A percentile compares a stretch with the other conserved stretches of the same genome.
Conservation (phyloP, 2,113 vertebrate genomes). For the Odontesthes bonariensis region DNA sequence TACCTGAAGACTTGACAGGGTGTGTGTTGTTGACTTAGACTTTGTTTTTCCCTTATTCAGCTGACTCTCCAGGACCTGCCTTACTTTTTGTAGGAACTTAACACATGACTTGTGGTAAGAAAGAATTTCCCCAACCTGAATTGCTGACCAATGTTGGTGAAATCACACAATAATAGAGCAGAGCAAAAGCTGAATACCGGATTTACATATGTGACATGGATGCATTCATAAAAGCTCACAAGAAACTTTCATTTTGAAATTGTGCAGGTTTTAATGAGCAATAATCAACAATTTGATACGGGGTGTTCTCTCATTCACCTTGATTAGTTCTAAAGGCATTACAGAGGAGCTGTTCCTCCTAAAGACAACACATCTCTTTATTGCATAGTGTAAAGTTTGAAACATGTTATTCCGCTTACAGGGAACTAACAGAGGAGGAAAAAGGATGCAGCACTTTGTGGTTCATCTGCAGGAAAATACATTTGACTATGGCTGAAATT, state of each 20-base stretch:
- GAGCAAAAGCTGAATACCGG: no score
- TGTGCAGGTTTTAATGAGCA: neutral
- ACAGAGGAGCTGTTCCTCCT: neutral
- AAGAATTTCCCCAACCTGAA: no score
- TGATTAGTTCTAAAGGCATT: neutral
- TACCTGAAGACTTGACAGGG: no score
- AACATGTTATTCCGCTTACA: neutral
- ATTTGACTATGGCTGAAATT: neutral
- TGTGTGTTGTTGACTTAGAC: no score
- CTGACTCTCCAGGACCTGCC: no score
- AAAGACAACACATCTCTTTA: neutral
- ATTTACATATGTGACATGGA: no score
- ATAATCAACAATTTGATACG: rapidly evolving
- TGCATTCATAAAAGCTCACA: neutral
- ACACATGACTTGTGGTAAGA: no score
- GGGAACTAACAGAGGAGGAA: neutral
- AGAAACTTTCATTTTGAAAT: conserved; percentile 12
- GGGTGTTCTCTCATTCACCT: neutral
- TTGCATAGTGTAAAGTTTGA: rapidly evolving
- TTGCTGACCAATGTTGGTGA: no score
- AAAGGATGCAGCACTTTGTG: neutral
- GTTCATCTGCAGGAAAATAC: conserved; percentile 1
- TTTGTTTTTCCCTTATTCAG: no score
- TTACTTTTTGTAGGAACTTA: no score
- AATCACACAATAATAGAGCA: no score